Evolutionary conservation across 1,140 invertebrate species (phyloP), one percentile per base, ranked within the genome.

Genomic region (Hycleus cichorii): DNA sequence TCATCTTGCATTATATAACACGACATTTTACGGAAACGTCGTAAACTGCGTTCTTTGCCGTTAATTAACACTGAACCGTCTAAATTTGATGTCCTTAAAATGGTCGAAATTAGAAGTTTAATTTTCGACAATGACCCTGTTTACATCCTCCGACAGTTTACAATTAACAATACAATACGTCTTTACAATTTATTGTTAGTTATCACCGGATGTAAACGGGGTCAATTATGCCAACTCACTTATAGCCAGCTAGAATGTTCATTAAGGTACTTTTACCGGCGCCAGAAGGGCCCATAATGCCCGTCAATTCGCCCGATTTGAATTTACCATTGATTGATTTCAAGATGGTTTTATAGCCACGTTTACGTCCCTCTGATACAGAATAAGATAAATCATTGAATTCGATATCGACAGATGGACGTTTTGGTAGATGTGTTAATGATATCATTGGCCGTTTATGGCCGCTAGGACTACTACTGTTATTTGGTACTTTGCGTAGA

Each of bases 1-100:
- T 97, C 94, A 68, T 96, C 91, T 73, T 97, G 95, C 92, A 96
- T 96, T 60, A 96, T 96, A 74, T 97, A 97, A 69, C 91, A 94
- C 0, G 92, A 93, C 74, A 94, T 86, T 74, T 95, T 95, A 7
- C 92, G 81, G 75, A 95, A 96, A 56, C 85, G 80, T 12, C 92
- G 77, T 39, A 93, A 75, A 76, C 93, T 91, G 11, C 93, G 78
- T 58, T 91, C 88, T 67, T 89, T 88, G 11, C 90, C 90, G 69
- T 95, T 95, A 63, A 91, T 88, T 42, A 87, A 70, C 43, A 91
- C 84, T n/a, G 84, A 83, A 7, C 89, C 89, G 57, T 80, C 86
- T 10, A 90, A 73, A 68, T 89, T 83, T 26, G 85, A 84, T 4
- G 86, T 89, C 74, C 87, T 89, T 72, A 12, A 78, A 77, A 57